These are phyloP conservation scores for Silurus asotus DNA, from an alignment of 2,113 vertebrate species.

Conservation along the genomic window DNA sequence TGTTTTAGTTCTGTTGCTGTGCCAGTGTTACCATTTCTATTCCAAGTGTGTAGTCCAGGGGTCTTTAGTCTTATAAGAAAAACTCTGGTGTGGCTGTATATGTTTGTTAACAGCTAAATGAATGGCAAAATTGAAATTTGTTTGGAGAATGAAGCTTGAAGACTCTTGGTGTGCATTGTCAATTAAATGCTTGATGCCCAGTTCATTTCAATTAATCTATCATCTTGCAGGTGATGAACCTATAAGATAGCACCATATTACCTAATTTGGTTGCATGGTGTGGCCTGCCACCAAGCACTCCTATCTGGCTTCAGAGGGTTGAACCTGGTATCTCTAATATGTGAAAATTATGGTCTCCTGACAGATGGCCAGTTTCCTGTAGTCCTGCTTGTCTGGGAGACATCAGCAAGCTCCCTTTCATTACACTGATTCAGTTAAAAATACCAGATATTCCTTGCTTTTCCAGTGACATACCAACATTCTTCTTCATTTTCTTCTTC, in stretches of 20 bases:
- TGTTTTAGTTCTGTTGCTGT: background rate
- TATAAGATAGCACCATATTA: background rate
- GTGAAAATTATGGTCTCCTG: background rate
- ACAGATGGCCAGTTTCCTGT: background rate
- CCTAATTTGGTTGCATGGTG: background rate
- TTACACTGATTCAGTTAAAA: background rate
- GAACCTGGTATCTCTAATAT: background rate
- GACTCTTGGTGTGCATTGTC: background rate
- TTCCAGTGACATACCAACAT: background rate
- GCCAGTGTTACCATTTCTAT: background rate
- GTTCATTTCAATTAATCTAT: background rate
- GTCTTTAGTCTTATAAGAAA: too few relatives aligned
- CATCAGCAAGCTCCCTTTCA: background rate
- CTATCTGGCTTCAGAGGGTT: background rate
- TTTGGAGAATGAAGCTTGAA: background rate
- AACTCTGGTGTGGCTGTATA: too few relatives aligned
- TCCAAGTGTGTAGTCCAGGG: background rate
- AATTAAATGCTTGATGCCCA: background rate
- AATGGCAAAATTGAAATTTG: too few relatives aligned
- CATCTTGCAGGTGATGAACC: background rate
- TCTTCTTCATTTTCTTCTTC: background rate
- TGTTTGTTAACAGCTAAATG: too few relatives aligned
- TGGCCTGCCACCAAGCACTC: background rate
- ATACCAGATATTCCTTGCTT: background rate
- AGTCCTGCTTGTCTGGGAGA: background rate